phyloP scores from a whole-genome alignment of 2,888 invertebrate species.

The Chrysolina americana region DNA sequence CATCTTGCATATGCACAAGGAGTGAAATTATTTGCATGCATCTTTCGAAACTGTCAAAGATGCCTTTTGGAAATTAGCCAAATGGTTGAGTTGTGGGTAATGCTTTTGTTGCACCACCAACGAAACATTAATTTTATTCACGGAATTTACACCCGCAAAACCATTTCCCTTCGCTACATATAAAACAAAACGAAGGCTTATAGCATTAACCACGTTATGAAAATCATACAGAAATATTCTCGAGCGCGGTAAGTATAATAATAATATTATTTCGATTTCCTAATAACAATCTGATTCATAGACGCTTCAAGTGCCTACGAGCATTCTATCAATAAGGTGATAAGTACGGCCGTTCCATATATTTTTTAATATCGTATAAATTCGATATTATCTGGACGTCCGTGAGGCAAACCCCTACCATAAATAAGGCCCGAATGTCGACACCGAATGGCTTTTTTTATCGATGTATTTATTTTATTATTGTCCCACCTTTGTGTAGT shows the following conservation, averaged over 20 bases:
- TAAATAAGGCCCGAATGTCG: constrained; percentile 13
- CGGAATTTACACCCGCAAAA: too few species aligned
- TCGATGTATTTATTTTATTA: constrained; percentile 16
- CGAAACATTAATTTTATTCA: too few species aligned
- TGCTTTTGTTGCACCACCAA: too few species aligned
- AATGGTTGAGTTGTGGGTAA: too few species aligned
- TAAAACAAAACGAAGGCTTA: too few species aligned
- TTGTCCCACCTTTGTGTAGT: constrained; percentile 22
- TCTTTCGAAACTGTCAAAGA: too few species aligned
- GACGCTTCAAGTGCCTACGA: background rate
- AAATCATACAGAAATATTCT: too few species aligned
- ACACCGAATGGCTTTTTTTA: constrained; percentile 17
- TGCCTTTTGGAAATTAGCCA: too few species aligned
- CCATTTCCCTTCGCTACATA: too few species aligned
- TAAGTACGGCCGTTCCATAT: constrained; percentile 13
- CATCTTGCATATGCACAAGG: too few species aligned
- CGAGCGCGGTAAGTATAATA: background rate
- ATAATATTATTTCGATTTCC: background rate
- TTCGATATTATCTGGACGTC: constrained; percentile 20
- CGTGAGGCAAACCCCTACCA: constrained; percentile 10
- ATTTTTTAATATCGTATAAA: constrained; percentile 22
- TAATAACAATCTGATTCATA: background rate
- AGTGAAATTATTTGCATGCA: too few species aligned
- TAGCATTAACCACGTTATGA: too few species aligned
- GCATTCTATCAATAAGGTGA: constrained; percentile 3